Percentiles rank a stretch among this genome's conserved stretches.
Conservation (phyloP, 2,888 invertebrate species). For the Oscheius myriophilus region DNA sequence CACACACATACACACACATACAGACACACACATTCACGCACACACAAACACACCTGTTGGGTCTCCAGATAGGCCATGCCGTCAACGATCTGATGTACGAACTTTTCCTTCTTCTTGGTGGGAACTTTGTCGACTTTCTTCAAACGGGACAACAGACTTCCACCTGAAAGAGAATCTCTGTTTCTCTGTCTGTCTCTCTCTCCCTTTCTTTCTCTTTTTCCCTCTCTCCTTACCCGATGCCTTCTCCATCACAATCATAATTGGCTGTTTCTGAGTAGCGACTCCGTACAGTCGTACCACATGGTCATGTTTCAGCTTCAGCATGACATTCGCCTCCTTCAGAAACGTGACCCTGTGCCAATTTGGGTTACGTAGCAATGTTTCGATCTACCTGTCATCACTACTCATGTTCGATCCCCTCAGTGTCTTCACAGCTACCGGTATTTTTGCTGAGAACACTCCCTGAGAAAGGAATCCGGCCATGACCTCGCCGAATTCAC, state of each 20-base stretch:
- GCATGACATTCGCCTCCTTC: conserved; percentile 60
- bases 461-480: conserved; percentile 42
- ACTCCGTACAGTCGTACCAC: conserved; percentile 56
- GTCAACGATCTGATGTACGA: conserved; percentile 41
- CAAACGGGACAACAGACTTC: conserved; percentile 39
- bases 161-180: conserved; percentile 23
- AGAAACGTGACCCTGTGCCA: conserved; percentile 51
- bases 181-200: background rate
- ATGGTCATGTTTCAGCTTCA: conserved; percentile 54
- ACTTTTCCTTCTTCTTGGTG: conserved; percentile 33
- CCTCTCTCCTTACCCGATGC: conserved; percentile 35
- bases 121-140: conserved; percentile 7
- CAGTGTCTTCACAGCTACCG: conserved; percentile 59
- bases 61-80: conserved; percentile 59
- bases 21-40: too few relatives aligned
- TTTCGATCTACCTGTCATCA: conserved; percentile 43
- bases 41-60: conserved; percentile 36
- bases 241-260: conserved; percentile 62
- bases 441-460: conserved; percentile 49
- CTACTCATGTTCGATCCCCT: conserved; percentile 43
- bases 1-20: too few relatives aligned
- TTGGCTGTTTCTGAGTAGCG: conserved; percentile 56
- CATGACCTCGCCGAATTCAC: conserved; percentile 59
- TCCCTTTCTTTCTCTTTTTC: background rate
- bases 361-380: background rate